Evolutionary conservation across 2,113 vertebrate genomes (phyloP), one percentile per base, ranked within the genome.

Genomic region (Spea multiplicata): DNA sequence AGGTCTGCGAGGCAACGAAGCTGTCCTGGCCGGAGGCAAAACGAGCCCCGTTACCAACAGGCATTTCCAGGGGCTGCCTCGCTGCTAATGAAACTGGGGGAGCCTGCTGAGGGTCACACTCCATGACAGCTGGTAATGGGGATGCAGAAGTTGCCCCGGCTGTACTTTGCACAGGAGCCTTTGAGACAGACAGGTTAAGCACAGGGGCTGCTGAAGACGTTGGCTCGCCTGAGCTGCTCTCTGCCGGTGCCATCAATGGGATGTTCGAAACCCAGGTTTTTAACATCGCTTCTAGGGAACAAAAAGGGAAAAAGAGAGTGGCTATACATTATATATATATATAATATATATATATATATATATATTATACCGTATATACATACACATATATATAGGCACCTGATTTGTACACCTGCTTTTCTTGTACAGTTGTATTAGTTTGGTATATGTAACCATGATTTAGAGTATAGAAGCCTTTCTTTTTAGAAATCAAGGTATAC

Each of bases 61-160:
- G 94, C 89, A 93, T 91, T 85, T 97, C 94, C 75, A 95, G 86
- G 83, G 93, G 86, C 83, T 93, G 94, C 85, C 92, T 91, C 84
- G 94, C 84, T 86, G 84, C 83, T 71, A 91, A 85, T 46, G 88
- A 89, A 70, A 93, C 89, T 85, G 94, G 93, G 3, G 91, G 85
- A 73, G 91, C 83, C 74, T 87, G 89, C 82, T 88, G 90, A 71
- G 93, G 87, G 73, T 88, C 84, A 82, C 90, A 85, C 81, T 86
- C 87, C 73, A 92, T 49, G 65, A 86, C 85, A 81, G 84, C 86
- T 82, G 84, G 84, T 74, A 87, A 82, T 7, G 85, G 90, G 12
- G 83, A 81, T 86, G 83, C 86, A 72, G 83, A 78, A 5, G 86
- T 85, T 84, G 87, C 85, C 84, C 84, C 86, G 83, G 90, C 89